Conservation (phyloP, 2,888 invertebrate genomes). For the Idaea straminata region DNA sequence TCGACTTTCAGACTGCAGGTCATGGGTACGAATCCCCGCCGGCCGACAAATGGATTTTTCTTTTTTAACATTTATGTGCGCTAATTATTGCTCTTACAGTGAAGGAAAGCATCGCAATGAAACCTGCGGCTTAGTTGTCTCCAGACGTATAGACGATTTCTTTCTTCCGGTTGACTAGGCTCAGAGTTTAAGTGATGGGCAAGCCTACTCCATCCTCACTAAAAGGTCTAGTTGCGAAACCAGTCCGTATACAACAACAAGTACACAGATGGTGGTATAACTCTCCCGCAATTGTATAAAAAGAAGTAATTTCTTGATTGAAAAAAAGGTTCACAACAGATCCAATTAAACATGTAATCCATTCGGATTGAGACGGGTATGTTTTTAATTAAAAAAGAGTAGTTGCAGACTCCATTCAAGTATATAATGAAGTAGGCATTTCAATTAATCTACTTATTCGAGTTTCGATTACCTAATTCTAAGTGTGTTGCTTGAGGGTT, state of each 20-base stretch:
- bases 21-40: no score
- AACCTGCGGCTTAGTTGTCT: no score
- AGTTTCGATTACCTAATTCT: conserved; percentile 38
- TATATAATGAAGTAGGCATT: conserved; percentile 42
- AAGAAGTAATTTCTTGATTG: conserved; percentile 6
- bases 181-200: no score
- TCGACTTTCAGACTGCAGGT: no score
- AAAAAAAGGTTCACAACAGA: conserved; percentile 15
- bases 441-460: conserved; percentile 41
- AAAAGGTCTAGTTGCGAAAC: no score
- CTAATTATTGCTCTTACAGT: no score
- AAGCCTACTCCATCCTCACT: no score
- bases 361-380: conserved; percentile 31
- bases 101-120: no score
- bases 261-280: background rate
- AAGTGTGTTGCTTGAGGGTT: conserved; percentile 13
- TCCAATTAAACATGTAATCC: conserved; percentile 26
- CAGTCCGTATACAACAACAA: background rate
- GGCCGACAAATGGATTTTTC: no score
- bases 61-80: no score
- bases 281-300: background rate
- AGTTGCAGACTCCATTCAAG: conserved; percentile 32
- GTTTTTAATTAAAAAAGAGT: conserved; percentile 38
- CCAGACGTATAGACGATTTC: no score
- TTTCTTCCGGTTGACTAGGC: no score